phyloP scores from a whole-genome alignment of 2,113 vertebrate species.

The Hepsetus odoe region DNA sequence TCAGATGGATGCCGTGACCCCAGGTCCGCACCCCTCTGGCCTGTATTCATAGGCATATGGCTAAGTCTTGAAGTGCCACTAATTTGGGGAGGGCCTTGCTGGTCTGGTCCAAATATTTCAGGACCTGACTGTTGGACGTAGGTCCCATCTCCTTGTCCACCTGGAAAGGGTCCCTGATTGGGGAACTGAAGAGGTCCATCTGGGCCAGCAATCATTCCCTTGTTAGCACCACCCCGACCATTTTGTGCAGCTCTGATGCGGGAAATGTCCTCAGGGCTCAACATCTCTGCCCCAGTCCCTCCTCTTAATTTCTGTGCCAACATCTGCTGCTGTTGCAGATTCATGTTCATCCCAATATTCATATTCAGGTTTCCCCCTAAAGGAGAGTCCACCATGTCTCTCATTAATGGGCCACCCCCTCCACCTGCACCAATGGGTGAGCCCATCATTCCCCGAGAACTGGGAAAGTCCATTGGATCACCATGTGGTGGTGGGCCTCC shows the following conservation, averaged over 20 bases:
- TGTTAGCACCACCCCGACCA: conserved; percentile 74
- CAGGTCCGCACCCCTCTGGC: conserved; percentile 74
- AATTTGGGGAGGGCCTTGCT: conserved; percentile 78
- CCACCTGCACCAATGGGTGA: conserved; percentile 76
- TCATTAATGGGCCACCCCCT: conserved; percentile 75
- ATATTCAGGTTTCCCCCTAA: conserved; percentile 85
- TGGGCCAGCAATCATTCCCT: conserved; percentile 81
- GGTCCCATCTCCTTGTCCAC: conserved; percentile 77
- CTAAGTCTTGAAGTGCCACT: conserved; percentile 83
- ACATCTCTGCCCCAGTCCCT: conserved; percentile 72
- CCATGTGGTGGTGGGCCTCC: conserved; percentile 65
- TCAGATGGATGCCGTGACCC: conserved; percentile 85
- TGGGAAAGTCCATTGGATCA: conserved; percentile 85
- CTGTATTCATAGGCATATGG: conserved; percentile 85
- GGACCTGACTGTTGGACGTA: conserved; percentile 83
- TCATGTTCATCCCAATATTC: conserved; percentile 88
- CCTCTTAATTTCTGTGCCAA: conserved; percentile 88
- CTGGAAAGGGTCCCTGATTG: conserved; percentile 81
- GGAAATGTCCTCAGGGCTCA: conserved; percentile 83
- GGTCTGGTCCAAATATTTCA: conserved; percentile 86
- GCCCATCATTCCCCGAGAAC: conserved; percentile 84
- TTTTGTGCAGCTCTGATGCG: conserved; percentile 82
- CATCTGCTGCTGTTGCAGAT: conserved; percentile 85
- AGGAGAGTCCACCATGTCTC: conserved; percentile 84
- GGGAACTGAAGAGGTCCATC: conserved; percentile 79